Evolutionary conservation across 1,140 invertebrate genomes (phyloP), one percentile per base, ranked within the genome.

Genomic region (Lasioglossum baleicum): DNA sequence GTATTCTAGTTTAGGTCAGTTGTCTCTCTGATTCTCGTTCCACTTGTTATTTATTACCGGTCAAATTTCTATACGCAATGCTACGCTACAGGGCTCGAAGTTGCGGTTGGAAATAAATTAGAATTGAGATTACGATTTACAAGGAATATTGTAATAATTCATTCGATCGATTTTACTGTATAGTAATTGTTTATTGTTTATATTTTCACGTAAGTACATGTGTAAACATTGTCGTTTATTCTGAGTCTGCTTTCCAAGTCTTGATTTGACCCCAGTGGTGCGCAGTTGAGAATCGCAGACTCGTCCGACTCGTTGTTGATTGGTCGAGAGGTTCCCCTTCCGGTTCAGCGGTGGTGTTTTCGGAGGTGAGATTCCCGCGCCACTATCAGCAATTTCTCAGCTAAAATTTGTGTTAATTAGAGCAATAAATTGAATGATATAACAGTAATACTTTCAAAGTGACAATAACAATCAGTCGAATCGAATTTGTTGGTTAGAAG

Each of bases 301-400:
- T 11, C 2, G 42, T 0, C 15, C 7, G 44, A 76, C 69, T 10
- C n/a, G 56, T 5, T 5, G 66, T 20, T 77, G 67, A 77, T 77
- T 77, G 75, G 67, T 26, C 42, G 26, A 76, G 35, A 78, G 31
- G 10, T 42, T 44, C 20, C 15, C 2, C 48, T 78, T 79, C 70
- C 69, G 61, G 22, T 73, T 53, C 17, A 17, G 6, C n/a, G 4
- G 10, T 11, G 66, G 11, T 35, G 35, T 44, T 69, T 76, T 76
- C 26, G 22, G 65, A 48, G 26, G 20, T 42, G 44, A 48, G 17
- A 64, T 64, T 78, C 31, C 58, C 75, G 75, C 75, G 44, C 15
- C 20, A 17, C 20, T 7, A 6, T 53, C 42, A 11, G 2, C 51
- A 20, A 44, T 56, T 65, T 64, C 64, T 7, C 22, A 6, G 26